Evolutionary conservation across 2,888 invertebrate species (phyloP), one percentile per base, ranked within the genome.

Genomic region (Drosophila anomalata): DNA sequence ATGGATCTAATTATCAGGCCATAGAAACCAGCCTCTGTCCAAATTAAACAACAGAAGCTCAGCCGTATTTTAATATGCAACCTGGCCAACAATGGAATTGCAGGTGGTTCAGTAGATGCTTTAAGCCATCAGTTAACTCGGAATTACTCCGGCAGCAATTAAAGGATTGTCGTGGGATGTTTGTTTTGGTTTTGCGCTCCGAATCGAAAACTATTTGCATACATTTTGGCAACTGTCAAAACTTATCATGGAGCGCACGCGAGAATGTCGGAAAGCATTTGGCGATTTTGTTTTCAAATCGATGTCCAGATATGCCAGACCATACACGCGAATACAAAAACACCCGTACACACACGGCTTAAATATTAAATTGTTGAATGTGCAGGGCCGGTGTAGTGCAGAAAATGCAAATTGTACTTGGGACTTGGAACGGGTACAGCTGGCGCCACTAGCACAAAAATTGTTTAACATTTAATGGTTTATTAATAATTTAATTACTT

Each of bases 401-500:
- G 46, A 44, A 46, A 65, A 66, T 62, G 61, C 60, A 76, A 76
- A 81, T 85, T 58, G 50, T 47, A 50, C 52, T 48, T 48, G 44
- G 1, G 17, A 14, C 0, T 7, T 8, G 20, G 29, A 14, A 24
- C 4, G 22, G 17, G 3, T 7, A 24, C 51, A 54, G 61, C 52
- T 47, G 51, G 62, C 50, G 51, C 47, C 52, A 48, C 44, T 66
- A 48, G 63, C 62, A 77, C 74, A 70, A 73, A 79, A 80, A 78
- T 76, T 80, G 74, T 86, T 85, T 85, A 78, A 78, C 78, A 88
- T 86, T 79, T 87, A 88, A 86, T 87, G 88, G 88, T 82, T 87
- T 86, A 88, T 86, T 88, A 88, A 88, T 86, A 87, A 86, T 88
- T 86, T 88, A 86, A 86, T 86, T 86, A 86, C 86, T 76, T 81